Evolutionary conservation across 2,888 invertebrate genomes (phyloP), one percentile per base, ranked within the genome.

Genomic region (Cosmopolites sordidus): DNA sequence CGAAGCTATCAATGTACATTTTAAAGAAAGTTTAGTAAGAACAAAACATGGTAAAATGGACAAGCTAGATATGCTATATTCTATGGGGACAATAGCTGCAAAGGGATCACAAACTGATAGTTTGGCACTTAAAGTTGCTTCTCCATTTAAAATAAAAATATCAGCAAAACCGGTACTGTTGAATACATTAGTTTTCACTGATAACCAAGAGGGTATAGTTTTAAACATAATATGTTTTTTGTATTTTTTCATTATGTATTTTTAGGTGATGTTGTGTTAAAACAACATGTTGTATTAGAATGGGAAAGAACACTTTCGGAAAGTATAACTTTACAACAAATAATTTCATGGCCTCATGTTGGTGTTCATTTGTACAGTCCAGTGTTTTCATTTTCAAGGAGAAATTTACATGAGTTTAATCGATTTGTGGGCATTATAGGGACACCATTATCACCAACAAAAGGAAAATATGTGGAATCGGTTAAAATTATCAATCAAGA

Each of bases 311-410:
- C 9, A 18, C 18, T 53, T 2, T 16, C 30, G 2, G 53, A 53
- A 12, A 51, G 29, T 15, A 54, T 60, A 8, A 46, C 52, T 12
- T 30, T 61, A 11, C 56, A 42, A 40, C 60, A 64, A 38, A 48
- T 64, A 15, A 47, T 64, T 11, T 57, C 62, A 29, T 64, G 64
- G 64, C 64, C 64, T 17, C 49, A 61, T 30, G 51, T 64, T 16
- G 62, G 58, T 29, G 55, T 64, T 1, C 60, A 63, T 56, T 53
- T 63, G 45, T 44, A 37, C 6, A 56, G 54, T 43, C 54, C 61
- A 14, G 52, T 62, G 46, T 59, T 64, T 11, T 42, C 54, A 5
- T 64, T 64, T 50, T 54, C 45, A 30, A 52, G 64, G 50, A 56
- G 38, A 37, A 62, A 60, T 42, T 44, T 56, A 8, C 58, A 53